Base-by-base conservation (phyloP, 2,797 vertebrate species). In the Avahi laniger region DNA sequence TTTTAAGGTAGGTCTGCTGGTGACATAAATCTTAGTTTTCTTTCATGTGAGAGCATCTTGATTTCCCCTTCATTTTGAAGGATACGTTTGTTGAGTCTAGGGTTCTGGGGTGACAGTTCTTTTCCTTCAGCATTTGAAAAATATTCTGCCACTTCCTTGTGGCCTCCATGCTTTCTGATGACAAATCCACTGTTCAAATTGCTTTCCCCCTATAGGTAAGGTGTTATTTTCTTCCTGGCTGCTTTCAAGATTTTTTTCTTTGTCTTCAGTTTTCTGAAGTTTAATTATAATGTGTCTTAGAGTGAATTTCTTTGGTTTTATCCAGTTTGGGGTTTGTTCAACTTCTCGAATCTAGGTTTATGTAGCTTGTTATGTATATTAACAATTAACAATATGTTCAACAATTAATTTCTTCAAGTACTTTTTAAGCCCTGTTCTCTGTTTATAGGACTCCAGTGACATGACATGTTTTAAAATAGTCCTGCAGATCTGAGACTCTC, bases 41-140 rank as follows among this genome's bases (percentile, higher is more conserved):
- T 28, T 89, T 93, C 43, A 7, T 70, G 9, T 83, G 52, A 65
- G 54, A 26, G 43, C 17, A 22, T 70, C 33, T 90, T 90, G 33
- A 65, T 82, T 76, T 95, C 61, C 11, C 30, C 48, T 75, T 84
- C 13, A 86, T 86, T 76, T 52, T 30, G 52, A 59, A 50, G 57
- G 43, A 22, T 57, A 22, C 3, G 28, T 69, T 43, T 85, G 18
- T 17, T 91, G 61, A 17, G 14, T 41, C 22, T 76, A 75, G 15
- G 59, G 12, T 13, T 54, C 3, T 46, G 48, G 10, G 63, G 14
- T 82, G 67, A 81, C n/a, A 28, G 20, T 38, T 30, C 24, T 79
- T 79, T 87, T 87, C 50, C 81, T 63, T 78, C 30, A 63, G 75
- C 52, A 63, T 76, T 46, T 93, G 75, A 76, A 88, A 85, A 93